Percentiles rank a stretch among this genome's conserved stretches.
phyloP scores from a whole-genome alignment of 2,888 invertebrate genomes.

The Megamerina dolium region DNA sequence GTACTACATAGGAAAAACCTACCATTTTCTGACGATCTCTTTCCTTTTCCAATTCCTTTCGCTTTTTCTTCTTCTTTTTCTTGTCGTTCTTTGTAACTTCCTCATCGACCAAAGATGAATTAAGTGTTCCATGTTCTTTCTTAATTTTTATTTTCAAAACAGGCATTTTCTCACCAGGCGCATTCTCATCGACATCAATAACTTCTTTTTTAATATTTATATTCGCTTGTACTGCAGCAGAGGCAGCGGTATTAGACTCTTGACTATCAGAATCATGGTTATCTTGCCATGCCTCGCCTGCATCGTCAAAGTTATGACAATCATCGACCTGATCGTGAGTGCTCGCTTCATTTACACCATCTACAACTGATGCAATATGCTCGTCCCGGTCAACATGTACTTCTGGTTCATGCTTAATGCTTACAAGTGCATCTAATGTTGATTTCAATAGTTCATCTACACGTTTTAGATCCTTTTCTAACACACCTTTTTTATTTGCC shows the following conservation, averaged over 20 bases:
- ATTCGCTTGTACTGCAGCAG: neutral
- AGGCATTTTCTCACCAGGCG: constrained; percentile 22
- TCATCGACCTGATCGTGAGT: constrained; percentile 14
- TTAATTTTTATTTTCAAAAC: constrained; percentile 46
- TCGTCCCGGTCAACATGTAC: constrained; percentile 28
- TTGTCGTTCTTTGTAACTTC: constrained; percentile 27
- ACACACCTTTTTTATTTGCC: constrained; percentile 35
- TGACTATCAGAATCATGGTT: constrained; percentile 24
- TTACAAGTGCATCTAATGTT: constrained; percentile 42
- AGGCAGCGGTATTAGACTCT: constrained; percentile 5
- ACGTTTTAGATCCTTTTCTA: constrained; percentile 40
- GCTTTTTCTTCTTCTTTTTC: constrained; percentile 41
- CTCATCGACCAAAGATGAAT: constrained; percentile 43
- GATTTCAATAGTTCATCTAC: constrained; percentile 42
- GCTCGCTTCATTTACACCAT: neutral
- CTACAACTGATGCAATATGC: neutral
- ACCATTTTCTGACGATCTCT: constrained; percentile 14
- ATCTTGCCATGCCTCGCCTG: neutral
- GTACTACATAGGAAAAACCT: constrained; percentile 1
- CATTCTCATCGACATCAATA: constrained; percentile 24
- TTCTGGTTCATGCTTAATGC: constrained; percentile 45
- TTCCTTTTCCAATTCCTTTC: constrained; percentile 32
- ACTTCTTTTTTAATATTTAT: constrained; percentile 20
- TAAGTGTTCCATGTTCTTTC: constrained; percentile 46
- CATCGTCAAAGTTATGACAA: constrained; percentile 14